Evolutionary conservation across 2,888 invertebrate species (phyloP), one percentile per base, ranked within the genome.

Genomic region (Odontothrips loti): DNA sequence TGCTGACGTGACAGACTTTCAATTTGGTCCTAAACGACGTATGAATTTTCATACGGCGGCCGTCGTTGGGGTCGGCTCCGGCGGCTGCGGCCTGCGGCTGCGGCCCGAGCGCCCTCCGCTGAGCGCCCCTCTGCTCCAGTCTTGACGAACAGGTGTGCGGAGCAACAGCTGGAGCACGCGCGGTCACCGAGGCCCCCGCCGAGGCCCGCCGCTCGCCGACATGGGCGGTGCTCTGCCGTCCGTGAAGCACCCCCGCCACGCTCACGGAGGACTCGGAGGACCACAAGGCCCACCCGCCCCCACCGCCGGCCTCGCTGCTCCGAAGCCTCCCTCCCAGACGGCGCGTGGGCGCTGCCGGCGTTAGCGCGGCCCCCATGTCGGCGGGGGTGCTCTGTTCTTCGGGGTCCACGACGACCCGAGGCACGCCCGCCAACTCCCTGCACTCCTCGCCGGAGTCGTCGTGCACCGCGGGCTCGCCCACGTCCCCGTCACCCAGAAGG

Each of bases 1-100:
- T 43, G 34, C 34, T 17, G 58, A 58, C n/a, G 68, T 23, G 68
- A 68, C 68, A 68, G 68, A n/a, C 23, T 68, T 68, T 23, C 68
- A 68, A 68, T 68, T 68, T 68, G n/a, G 23, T n/a, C 9, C 23
- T 68, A 68, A 68, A 68, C 68, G 68, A 23, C n/a, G 68, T 68
- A 68, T 68, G 68, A 68, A 68, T 68, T 68, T 68, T 68, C 68
- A 68, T 68, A 3, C 20, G 6, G 0, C 17, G 20, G 20, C 58
- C 6, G 58, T n/a, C 20, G 17, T n/a, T 6, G 58, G 58, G 15
- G 11, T 17, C 20, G 58, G 20, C 58, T 6, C 6, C 58, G 58
- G 68, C n/a, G n/a, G 23, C 68, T 11, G 6, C n/a, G 68, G 68
- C 63, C n/a, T 17, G n/a, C 63, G n/a, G n/a, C 63, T 12, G 63